Conservation (phyloP, 1,140 invertebrate species). For the Drosophila subpulchrella region DNA sequence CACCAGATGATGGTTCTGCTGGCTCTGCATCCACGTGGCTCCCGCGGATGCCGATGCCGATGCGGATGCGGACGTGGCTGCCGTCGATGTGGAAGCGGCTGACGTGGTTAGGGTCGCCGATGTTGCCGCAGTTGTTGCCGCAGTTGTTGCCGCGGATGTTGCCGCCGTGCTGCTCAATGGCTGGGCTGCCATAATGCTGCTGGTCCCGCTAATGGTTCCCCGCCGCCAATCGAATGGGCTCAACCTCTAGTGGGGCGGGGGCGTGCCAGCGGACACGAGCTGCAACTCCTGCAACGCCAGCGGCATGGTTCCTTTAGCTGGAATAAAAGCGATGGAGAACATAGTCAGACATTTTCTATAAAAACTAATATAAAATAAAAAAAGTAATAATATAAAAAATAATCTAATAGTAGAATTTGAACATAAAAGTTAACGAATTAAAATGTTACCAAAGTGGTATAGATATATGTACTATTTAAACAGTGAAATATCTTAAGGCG, state of each 20-base stretch:
- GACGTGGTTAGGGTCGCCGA: background rate
- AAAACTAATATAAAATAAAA: no score
- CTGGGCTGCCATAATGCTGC: constrained; percentile 1
- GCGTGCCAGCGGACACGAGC: constrained; percentile 43
- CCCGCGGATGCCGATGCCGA: constrained; percentile 23
- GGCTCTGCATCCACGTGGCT: constrained; percentile 31
- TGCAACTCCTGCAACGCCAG: constrained; percentile 36
- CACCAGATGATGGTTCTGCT: constrained; percentile 14
- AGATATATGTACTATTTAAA: no score
- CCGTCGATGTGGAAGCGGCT: constrained; percentile 5
- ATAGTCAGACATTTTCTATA: background rate
- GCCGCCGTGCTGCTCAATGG: constrained; percentile 9
- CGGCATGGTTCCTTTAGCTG: constrained; percentile 59
- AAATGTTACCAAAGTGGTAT: no score
- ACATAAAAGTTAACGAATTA: no score
- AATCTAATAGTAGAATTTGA: no score
- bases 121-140: background rate
- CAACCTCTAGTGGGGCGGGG: constrained; percentile 42
- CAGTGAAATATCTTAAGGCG: no score
- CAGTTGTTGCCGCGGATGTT: constrained; percentile 2
- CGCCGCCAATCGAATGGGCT: constrained; percentile 22
- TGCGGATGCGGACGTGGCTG: constrained; percentile 5
- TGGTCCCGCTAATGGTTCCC: constrained; percentile 6
- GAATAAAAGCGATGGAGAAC: background rate
- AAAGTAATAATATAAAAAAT: no score